Percentiles rank a stretch among this genome's conserved stretches.
phyloP scores from a whole-genome alignment of 2,797 vertebrate genomes.

The Phaenicophaeus curvirostris region DNA sequence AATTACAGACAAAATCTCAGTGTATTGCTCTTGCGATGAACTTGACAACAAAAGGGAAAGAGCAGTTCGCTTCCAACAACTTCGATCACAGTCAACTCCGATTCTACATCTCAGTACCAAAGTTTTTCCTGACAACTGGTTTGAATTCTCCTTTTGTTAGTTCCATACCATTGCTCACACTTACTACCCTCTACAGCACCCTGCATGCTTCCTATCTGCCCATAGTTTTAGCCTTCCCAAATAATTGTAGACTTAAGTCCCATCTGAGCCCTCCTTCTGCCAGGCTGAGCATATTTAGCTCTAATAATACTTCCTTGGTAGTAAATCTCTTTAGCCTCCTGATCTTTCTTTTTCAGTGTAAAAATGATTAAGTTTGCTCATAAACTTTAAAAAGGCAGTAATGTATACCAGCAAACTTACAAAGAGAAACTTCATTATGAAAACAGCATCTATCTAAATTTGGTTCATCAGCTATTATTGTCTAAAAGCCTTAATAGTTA shows the following conservation, averaged over 20 bases:
- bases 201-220: neutral
- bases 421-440: slow-evolving; percentile 30
- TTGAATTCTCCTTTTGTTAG: neutral
- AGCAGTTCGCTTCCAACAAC: neutral
- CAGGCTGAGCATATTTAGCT: neutral
- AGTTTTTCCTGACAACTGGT: neutral
- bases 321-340: slow-evolving; percentile 4
- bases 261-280: neutral
- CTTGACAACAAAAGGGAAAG: neutral
- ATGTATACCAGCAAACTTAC: neutral
- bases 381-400: slow-evolving; percentile 51
- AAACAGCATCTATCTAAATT: slow-evolving; percentile 33
- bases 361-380: slow-evolving; percentile 53
- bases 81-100: neutral
- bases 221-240: neutral
- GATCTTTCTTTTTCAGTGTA: neutral
- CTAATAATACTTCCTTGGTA: neutral
- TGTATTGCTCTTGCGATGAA: neutral
- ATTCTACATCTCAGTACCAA: neutral
- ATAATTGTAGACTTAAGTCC: neutral
- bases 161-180: neutral
- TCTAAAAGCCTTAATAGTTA: slow-evolving; percentile 35
- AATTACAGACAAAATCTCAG: neutral
- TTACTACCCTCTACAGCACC: neutral
- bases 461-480: slow-evolving; percentile 35